These are phyloP conservation scores for Augochlorella aurata DNA, from an alignment of 2,888 invertebrate genomes.

Conservation along the genomic window DNA sequence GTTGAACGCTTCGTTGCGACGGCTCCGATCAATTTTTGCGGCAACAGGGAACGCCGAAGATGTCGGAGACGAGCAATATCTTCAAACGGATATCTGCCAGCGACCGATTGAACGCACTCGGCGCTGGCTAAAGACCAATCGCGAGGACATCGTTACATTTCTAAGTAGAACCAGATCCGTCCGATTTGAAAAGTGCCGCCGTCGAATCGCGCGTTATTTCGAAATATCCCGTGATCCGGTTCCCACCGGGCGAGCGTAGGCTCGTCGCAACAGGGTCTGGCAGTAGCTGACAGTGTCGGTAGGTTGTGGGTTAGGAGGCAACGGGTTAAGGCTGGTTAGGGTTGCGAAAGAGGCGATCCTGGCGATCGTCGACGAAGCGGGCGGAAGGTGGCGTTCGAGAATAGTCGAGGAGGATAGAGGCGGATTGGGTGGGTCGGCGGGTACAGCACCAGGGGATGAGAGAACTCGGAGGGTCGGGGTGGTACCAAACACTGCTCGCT, in stretches of 20 bases:
- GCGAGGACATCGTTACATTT: too few species aligned
- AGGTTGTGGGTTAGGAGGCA: conserved; percentile 49
- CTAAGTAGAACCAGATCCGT: too few species aligned
- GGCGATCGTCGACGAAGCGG: conserved; percentile 52
- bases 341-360: conserved; percentile 53
- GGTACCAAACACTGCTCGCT: conserved; percentile 76
- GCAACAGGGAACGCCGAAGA: too few species aligned
- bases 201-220: background rate
- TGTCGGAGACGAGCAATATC: conserved; percentile 63
- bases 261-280: background rate
- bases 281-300: background rate
- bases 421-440: conserved; percentile 42
- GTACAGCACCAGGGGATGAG: conserved; percentile 51
- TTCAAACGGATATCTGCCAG: too few species aligned
- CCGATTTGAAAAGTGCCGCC: too few species aligned
- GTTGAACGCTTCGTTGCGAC: background rate
- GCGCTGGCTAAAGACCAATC: background rate
- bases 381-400: conserved; percentile 58
- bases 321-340: conserved; percentile 43
- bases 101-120: background rate
- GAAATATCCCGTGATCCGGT: background rate
- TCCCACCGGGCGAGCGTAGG: too few species aligned
- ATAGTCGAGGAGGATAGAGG: conserved; percentile 48
- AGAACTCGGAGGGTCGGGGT: conserved; percentile 64
- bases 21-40: background rate